phyloP scores from a whole-genome alignment of 1,140 invertebrate genomes.

The Magallana gigas region DNA sequence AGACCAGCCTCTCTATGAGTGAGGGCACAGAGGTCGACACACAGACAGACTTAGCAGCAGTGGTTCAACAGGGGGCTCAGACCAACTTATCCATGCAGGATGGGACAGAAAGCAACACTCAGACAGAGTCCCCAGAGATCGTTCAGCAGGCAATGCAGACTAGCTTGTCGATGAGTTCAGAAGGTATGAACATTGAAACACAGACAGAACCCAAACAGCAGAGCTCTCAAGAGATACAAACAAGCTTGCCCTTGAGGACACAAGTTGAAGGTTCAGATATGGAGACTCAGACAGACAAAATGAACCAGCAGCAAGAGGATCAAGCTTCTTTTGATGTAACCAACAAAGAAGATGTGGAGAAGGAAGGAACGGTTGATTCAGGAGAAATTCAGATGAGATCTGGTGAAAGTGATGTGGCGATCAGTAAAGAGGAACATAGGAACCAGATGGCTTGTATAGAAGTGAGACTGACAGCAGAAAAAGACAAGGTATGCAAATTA shows the following conservation, averaged over 20 bases:
- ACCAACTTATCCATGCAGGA: conserved; percentile 28
- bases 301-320: conserved; percentile 23
- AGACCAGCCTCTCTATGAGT: conserved; percentile 19
- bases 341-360: not conserved
- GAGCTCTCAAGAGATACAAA: conserved; percentile 44
- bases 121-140: conserved; percentile 34
- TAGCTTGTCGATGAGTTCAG: not conserved
- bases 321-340: conserved; percentile 27
- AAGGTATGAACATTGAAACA: conserved; percentile 31
- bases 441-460: conserved; percentile 10
- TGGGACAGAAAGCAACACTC: conserved; percentile 10
- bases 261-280: conserved; percentile 26
- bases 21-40: conserved; percentile 21
- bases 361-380: conserved; percentile 20
- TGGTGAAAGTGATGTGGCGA: not conserved
- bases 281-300: conserved; percentile 26
- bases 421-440: conserved; percentile 15
- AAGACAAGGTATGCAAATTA: conserved; percentile 26
- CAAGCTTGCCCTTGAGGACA: not conserved
- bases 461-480: conserved; percentile 36
- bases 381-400: conserved; percentile 4
- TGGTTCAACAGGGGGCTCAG: conserved; percentile 32
- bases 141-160: conserved; percentile 47
- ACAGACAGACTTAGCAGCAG: conserved; percentile 45
- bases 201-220: conserved; percentile 40